A percentile compares a stretch with the other conserved stretches of the same genome.
Evolutionary conservation across 2,113 vertebrate genomes (phyloP).

Genomic region (Phrynosoma blainvillii): DNA sequence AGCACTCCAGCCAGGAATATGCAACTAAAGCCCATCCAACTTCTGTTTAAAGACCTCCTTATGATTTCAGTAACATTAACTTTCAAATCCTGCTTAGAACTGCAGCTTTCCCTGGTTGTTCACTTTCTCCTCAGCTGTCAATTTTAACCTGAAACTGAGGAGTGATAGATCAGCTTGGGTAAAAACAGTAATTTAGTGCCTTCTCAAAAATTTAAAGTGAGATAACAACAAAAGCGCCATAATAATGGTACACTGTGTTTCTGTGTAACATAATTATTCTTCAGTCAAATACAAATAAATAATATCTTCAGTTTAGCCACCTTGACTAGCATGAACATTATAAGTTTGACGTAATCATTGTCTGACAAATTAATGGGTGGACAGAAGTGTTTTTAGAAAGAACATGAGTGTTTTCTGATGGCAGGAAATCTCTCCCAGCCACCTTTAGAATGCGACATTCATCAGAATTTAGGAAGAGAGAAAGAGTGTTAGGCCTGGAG

Average conservation of each 20-base stretch:
- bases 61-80: not conserved
- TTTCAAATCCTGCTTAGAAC: not conserved
- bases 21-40: too few species aligned
- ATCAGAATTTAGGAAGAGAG: not conserved
- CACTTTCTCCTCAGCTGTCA: not conserved
- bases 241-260: not conserved
- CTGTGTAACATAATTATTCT: not conserved
- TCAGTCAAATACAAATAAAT: not conserved
- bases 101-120: not conserved
- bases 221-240: not conserved
- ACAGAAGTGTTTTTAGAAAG: not conserved
- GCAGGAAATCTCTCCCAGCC: not conserved
- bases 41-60: too few species aligned
- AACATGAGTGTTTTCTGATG: not conserved
- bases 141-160: not conserved
- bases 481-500: not conserved
- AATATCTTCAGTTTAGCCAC: not conserved
- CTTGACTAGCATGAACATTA: not conserved
- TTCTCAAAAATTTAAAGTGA: not conserved
- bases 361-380: not conserved
- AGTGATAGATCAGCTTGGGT: not conserved
- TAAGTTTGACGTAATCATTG: not conserved
- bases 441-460: not conserved
- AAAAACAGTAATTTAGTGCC: not conserved
- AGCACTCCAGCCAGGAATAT: too few species aligned